A percentile compares a stretch with the other conserved stretches of the same genome.
phyloP scores from a whole-genome alignment of 2,797 vertebrate species.

The Gambelia wislizenii region DNA sequence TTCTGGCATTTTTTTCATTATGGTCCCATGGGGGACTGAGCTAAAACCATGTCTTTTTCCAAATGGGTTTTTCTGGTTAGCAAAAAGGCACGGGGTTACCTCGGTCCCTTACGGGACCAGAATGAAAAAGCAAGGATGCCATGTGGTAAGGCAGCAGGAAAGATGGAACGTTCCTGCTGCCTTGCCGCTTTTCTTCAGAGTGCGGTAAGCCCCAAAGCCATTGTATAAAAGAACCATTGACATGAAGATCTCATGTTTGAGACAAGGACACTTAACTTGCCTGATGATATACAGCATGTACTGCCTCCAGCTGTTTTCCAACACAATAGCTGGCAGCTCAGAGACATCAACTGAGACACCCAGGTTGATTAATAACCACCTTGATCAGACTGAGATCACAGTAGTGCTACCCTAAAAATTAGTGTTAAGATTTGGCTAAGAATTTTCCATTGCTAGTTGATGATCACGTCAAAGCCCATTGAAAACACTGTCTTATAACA shows the following conservation, averaged over 20 bases:
- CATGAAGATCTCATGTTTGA: background rate
- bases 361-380: slow-evolving; percentile 47
- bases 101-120: too few relatives aligned
- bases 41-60: too few relatives aligned
- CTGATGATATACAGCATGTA: slow-evolving; percentile 2
- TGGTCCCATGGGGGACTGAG: too few relatives aligned
- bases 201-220: too few relatives aligned
- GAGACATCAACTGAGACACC: slow-evolving; percentile 35
- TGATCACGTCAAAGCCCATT: slow-evolving; percentile 46
- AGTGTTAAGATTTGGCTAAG: slow-evolving; percentile 45
- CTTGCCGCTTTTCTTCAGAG: too few relatives aligned
- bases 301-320: slow-evolving; percentile 21
- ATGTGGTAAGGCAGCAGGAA: too few relatives aligned
- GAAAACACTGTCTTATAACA: slow-evolving; percentile 40
- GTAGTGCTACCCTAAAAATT: slow-evolving; percentile 36
- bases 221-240: slow-evolving; percentile 36
- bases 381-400: slow-evolving; percentile 35
- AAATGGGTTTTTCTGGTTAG: too few relatives aligned
- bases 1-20: too few relatives aligned
- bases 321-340: slow-evolving; percentile 30
- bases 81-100: too few relatives aligned
- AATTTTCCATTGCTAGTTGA: slow-evolving; percentile 46
- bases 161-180: too few relatives aligned
- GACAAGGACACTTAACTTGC: slow-evolving; percentile 21
- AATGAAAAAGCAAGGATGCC: too few relatives aligned